phyloP scores from a whole-genome alignment of 1,140 invertebrate genomes.

The Anoplolepis gracilipes region DNA sequence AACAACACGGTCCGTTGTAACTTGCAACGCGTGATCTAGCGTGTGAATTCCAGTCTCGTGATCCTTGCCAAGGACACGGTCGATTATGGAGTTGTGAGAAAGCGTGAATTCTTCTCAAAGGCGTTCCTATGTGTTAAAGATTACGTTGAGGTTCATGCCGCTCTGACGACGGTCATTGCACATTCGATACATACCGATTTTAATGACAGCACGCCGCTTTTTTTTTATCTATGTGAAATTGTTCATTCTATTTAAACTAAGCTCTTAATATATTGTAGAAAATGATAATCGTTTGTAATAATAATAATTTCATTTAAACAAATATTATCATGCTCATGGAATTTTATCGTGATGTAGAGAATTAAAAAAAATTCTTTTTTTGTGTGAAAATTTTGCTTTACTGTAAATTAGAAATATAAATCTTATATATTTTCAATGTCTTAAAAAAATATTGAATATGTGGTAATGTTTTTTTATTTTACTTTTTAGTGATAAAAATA shows the following conservation, averaged over 20 bases:
- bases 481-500: too few relatives aligned
- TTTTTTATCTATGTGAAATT: background rate
- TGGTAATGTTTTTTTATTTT: too few relatives aligned
- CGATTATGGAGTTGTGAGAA: background rate
- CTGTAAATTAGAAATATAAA: too few relatives aligned
- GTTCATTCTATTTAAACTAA: too few relatives aligned
- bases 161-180: background rate
- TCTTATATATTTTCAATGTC: too few relatives aligned
- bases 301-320: background rate
- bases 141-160: background rate
- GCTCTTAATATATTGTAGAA: too few relatives aligned
- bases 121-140: constrained; percentile 6
- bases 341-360: too few relatives aligned
- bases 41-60: constrained; percentile 72
- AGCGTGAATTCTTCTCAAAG: constrained; percentile 22
- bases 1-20: constrained; percentile 74
- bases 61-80: constrained; percentile 56
- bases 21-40: constrained; percentile 63
- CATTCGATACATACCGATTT: background rate
- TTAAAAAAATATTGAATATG: too few relatives aligned
- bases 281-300: background rate
- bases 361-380: too few relatives aligned
- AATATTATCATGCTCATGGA: too few relatives aligned
- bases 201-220: background rate
- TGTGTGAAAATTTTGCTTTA: too few relatives aligned